These are phyloP conservation scores for Boulengeromyrus knoepffleri DNA, from an alignment of 2,113 vertebrate species.

Conservation along the genomic window DNA sequence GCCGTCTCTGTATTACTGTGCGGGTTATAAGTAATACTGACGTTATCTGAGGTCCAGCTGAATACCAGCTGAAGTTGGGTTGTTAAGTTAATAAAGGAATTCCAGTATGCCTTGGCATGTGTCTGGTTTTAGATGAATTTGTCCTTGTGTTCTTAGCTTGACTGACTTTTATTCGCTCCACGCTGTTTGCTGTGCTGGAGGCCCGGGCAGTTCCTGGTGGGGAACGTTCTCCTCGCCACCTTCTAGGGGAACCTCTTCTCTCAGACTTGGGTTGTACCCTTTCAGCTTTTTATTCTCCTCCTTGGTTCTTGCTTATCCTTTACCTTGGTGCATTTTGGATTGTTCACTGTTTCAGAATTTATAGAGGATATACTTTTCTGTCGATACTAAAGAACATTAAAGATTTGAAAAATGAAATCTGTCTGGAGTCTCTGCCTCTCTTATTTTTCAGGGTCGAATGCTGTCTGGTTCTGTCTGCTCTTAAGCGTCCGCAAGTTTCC, in stretches of 20 bases:
- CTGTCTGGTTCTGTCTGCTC: neutral
- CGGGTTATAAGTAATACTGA: conserved; percentile 17
- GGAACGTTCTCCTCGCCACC: neutral
- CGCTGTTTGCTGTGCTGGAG: neutral
- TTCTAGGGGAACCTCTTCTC: neutral
- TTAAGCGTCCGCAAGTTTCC: neutral
- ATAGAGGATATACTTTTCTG: conserved; percentile 35
- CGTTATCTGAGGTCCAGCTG: conserved; percentile 14
- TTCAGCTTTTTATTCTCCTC: conserved; percentile 18
- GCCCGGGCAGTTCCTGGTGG: conserved; percentile 26
- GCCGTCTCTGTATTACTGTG: conserved; percentile 21
- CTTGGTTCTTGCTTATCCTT: conserved; percentile 25
- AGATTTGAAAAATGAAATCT: conserved; percentile 43
- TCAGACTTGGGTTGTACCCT: neutral
- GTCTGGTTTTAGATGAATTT: conserved; percentile 24
- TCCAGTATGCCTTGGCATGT: conserved; percentile 15
- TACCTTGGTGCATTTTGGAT: conserved; percentile 38
- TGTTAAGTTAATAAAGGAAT: conserved; percentile 16
- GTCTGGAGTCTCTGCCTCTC: neutral
- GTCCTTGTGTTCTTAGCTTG: conserved; percentile 12
- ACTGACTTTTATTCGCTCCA: conserved; percentile 4
- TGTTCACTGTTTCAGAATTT: conserved; percentile 24
- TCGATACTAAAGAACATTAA: conserved; percentile 52
- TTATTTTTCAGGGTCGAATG: too few species aligned
- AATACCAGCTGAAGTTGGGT: conserved; percentile 5